These are phyloP conservation scores for Ophion ellenae DNA, from an alignment of 2,888 invertebrate genomes.

Conservation along the genomic window DNA sequence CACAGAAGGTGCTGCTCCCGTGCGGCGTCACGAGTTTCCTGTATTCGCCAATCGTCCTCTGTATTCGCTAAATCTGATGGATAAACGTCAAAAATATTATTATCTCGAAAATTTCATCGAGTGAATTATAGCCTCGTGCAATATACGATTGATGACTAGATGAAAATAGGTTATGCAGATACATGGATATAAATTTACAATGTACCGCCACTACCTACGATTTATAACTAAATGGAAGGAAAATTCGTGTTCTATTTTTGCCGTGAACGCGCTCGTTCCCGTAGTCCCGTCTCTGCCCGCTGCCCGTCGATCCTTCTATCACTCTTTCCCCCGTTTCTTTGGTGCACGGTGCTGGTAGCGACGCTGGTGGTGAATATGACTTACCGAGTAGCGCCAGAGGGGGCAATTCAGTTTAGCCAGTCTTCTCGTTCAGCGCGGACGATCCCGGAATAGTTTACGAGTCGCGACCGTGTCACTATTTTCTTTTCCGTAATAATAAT, in stretches of 20 bases:
- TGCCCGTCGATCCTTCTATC: background rate
- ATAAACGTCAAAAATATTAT: background rate
- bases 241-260: constrained; percentile 80
- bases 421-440: constrained; percentile 78
- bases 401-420: constrained; percentile 76
- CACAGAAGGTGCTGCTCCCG: constrained; percentile 29
- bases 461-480: constrained; percentile 51
- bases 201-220: constrained; percentile 14
- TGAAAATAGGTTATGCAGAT: background rate
- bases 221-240: constrained; percentile 69
- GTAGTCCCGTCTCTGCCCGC: constrained; percentile 38
- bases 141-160: background rate
- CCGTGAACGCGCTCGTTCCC: constrained; percentile 75
- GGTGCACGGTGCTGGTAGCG: constrained; percentile 44
- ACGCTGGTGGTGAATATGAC: constrained; percentile 57
- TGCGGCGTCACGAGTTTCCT: background rate
- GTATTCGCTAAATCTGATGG: background rate
- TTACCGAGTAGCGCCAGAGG: constrained; percentile 41
- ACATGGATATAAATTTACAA: constrained; percentile 10
- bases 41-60: background rate
- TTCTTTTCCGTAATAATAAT: constrained; percentile 26
- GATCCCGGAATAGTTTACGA: constrained; percentile 78
- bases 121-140: background rate
- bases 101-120: background rate
- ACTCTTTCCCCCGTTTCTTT: constrained; percentile 3